A percentile compares a stretch with the other conserved stretches of the same genome.
phyloP scores from a whole-genome alignment of 2,888 invertebrate genomes.

The Melikaiella ostensackeni region DNA sequence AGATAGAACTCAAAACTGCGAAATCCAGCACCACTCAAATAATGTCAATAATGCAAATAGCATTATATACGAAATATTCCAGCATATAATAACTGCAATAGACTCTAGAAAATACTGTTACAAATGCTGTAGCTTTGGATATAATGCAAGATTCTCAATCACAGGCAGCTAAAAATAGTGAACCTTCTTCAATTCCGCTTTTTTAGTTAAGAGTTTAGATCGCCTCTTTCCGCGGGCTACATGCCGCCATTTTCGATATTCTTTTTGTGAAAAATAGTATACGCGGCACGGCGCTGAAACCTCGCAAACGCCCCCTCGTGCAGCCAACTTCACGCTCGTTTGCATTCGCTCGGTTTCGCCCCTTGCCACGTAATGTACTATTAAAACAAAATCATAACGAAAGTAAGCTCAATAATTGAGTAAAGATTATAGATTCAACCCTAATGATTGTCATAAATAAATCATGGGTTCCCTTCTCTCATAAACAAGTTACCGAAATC shows the following conservation, averaged over 20 bases:
- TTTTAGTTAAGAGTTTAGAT: not conserved
- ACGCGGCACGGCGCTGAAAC: no score
- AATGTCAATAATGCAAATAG: slow-evolving; percentile 11
- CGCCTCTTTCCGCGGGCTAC: not conserved
- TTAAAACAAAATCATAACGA: not conserved
- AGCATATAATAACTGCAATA: slow-evolving; percentile 1
- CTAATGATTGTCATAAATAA: slow-evolving; percentile 15
- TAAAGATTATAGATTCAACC: not conserved
- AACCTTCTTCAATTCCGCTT: slow-evolving; percentile 16
- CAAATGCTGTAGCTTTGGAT: slow-evolving; percentile 19
- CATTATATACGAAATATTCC: not conserved
- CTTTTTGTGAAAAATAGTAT: no score
- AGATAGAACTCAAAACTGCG: not conserved
- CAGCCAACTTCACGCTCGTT: no score
- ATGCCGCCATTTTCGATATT: no score
- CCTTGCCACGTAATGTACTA: no score
- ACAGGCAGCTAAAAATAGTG: not conserved
- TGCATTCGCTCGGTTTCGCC: no score
- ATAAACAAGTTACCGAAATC: slow-evolving; percentile 15
- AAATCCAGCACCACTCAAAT: not conserved
- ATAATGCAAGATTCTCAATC: slow-evolving; percentile 19
- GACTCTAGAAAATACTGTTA: slow-evolving; percentile 35
- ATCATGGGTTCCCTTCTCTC: not conserved
- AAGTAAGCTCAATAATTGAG: not conserved
- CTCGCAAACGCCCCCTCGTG: no score